phyloP scores from a whole-genome alignment of 2,113 vertebrate genomes.

The Barbus barbus region DNA sequence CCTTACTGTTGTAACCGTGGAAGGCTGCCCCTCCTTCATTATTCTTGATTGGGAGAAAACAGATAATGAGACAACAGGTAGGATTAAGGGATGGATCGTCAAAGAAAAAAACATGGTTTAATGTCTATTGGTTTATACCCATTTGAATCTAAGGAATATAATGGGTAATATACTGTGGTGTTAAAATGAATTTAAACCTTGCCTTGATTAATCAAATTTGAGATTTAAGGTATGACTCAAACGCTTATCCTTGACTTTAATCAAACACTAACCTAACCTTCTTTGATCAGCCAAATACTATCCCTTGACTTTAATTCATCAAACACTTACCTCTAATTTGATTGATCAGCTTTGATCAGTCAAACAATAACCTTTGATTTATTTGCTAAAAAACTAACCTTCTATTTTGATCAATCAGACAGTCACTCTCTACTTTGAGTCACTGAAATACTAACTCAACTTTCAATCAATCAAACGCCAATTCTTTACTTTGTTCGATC shows the following conservation, averaged over 20 bases:
- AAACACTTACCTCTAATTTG: not conserved
- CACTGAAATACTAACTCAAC: too few relatives aligned
- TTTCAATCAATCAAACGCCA: not conserved
- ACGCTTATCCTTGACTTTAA: too few relatives aligned
- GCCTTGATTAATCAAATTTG: not conserved
- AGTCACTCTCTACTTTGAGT: not conserved
- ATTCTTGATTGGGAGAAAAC: constrained; percentile 91
- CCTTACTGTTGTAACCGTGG: constrained; percentile 92
- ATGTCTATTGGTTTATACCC: not conserved
- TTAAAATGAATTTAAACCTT: not conserved
- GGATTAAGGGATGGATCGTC: not conserved
- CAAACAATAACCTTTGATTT: not conserved
- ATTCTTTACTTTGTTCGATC: not conserved
- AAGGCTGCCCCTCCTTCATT: constrained; percentile 92
- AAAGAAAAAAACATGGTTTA: not conserved
- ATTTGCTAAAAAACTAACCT: not conserved
- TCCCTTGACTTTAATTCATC: too few relatives aligned
- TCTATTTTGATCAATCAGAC: not conserved
- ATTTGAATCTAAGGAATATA: not conserved
- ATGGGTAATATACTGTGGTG: not conserved
- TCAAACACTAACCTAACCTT: not conserved
- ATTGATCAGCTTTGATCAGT: not conserved
- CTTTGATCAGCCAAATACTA: not conserved
- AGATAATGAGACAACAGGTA: constrained; percentile 90
- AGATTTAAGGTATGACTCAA: not conserved